Evolutionary conservation across 2,797 vertebrate genomes (phyloP), one percentile per base, ranked within the genome.

Genomic region (Mormyrops boulengeri): DNA sequence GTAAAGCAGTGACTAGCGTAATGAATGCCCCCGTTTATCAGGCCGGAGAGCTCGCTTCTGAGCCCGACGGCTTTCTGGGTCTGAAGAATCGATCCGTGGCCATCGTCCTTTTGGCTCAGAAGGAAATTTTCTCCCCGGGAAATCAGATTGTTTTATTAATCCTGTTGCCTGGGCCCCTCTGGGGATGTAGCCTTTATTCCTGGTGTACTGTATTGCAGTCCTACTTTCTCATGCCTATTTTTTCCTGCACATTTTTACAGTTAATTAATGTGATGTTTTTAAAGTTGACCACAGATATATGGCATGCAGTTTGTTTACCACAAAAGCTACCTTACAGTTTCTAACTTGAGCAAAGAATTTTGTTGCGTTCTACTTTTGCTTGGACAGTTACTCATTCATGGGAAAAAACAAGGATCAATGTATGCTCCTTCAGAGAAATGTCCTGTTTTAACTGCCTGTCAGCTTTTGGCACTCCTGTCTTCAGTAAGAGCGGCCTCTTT

Each of bases 81-180:
- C 88, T 89, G 88, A 89, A 60, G 38, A 11, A 44, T 89, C 62
- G 73, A 89, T 89, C 73, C 14, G 8, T 82, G 69, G 50, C 66
- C 88, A 9, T 50, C 41, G 44, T 55, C 30, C 88, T 57, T 50
- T 87, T 53, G 22, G 55, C 53, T 62, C 38, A 9, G 55, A 44
- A 55, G 53, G 77, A 89, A 73, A 49, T 30, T 44, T 38, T 84
- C 53, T 85, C 12, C 41, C 73, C 49, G 22, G 22, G 77, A 62
- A 47, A 57, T 34, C 26, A 80, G 49, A 85, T 41, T 50, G 34
- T 17, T 55, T 49, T 26, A 30, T 22, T 62, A 52, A 85, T 60
- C 38, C 50, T 82, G 77, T 22, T 11, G 41, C 41, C 55, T 2
- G 6, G 41, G 12, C 55, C 57, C 41, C 52, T 49, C 38, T 60